Percentiles rank a stretch among this genome's conserved stretches.
phyloP scores from a whole-genome alignment of 2,113 vertebrate species.

The Cottus gobio region DNA sequence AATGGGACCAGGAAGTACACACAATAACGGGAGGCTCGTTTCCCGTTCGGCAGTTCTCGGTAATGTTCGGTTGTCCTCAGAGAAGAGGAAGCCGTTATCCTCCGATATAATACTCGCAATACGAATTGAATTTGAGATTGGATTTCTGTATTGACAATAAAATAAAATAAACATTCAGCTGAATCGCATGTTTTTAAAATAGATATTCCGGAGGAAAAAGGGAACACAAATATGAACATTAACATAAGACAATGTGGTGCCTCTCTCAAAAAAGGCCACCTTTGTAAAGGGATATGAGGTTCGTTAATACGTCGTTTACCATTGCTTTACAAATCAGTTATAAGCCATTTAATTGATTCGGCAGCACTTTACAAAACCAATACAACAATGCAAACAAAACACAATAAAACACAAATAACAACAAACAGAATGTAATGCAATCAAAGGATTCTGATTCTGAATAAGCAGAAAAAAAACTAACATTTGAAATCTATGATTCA shows the following conservation, averaged over 20 bases:
- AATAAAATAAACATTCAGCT: not conserved
- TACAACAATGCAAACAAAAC: not conserved
- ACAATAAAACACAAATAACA: not conserved
- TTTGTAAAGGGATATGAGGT: not conserved
- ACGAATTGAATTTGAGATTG: not conserved
- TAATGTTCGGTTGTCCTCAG: conserved; percentile 44
- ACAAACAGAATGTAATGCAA: not conserved
- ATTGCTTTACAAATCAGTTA: not conserved
- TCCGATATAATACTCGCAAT: not conserved
- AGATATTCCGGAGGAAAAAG: not conserved
- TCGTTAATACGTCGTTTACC: not conserved
- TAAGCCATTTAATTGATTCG: not conserved
- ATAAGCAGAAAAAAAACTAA: not conserved
- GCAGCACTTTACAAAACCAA: not conserved
- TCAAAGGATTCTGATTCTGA: not conserved
- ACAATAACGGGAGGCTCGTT: conserved; percentile 53
- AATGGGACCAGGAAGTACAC: conserved; percentile 70
- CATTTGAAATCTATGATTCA: not conserved
- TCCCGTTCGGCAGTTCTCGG: conserved; percentile 61
- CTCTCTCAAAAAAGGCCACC: not conserved
- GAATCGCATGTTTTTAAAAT: not conserved
- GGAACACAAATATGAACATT: not conserved
- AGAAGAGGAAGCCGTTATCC: not conserved
- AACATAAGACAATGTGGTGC: not conserved
- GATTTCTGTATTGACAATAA: not conserved